A percentile compares a stretch with the other conserved stretches of the same genome.
Conservation (phyloP, 2,113 vertebrate species). For the Archocentrus centrarchus region DNA sequence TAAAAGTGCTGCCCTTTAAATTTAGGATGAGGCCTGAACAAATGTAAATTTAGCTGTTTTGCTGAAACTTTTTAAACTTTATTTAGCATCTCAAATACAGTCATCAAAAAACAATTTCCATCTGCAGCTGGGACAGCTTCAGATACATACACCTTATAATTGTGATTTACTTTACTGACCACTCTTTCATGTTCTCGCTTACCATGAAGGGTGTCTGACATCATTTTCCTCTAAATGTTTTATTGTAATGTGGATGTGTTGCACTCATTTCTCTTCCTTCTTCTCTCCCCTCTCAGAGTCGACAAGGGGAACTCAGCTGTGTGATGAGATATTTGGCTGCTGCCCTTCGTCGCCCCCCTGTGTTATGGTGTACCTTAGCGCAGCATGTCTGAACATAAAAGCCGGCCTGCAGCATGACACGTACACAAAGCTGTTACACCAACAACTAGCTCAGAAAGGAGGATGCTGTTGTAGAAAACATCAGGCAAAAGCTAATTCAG, state of each 20-base stretch:
- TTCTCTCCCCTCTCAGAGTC: constrained; percentile 43
- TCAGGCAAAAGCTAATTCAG: neutral
- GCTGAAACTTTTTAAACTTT: too few relatives aligned
- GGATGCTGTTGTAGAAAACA: constrained; percentile 13
- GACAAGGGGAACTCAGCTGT: constrained; percentile 57
- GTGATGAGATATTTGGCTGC: constrained; percentile 47
- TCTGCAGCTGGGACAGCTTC: too few relatives aligned
- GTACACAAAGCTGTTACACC: neutral
- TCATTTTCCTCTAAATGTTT: neutral
- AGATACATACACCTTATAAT: too few relatives aligned
- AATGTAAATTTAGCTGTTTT: too few relatives aligned
- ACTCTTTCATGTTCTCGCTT: too few relatives aligned
- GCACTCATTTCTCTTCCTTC: neutral
- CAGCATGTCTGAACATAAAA: constrained; percentile 39
- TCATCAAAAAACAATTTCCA: too few relatives aligned
- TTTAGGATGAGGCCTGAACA: too few relatives aligned
- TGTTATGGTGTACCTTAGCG: constrained; percentile 29
- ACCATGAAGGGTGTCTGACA: too few relatives aligned
- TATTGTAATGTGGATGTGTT: neutral
- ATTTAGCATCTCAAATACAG: too few relatives aligned
- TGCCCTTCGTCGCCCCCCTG: constrained; percentile 4
- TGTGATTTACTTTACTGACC: too few relatives aligned
- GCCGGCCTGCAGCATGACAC: constrained; percentile 46
- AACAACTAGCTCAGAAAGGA: constrained; percentile 12
- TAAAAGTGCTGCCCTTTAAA: too few relatives aligned